Conservation (phyloP, 2,113 vertebrate species). For the Thinocorus orbignyianus region DNA sequence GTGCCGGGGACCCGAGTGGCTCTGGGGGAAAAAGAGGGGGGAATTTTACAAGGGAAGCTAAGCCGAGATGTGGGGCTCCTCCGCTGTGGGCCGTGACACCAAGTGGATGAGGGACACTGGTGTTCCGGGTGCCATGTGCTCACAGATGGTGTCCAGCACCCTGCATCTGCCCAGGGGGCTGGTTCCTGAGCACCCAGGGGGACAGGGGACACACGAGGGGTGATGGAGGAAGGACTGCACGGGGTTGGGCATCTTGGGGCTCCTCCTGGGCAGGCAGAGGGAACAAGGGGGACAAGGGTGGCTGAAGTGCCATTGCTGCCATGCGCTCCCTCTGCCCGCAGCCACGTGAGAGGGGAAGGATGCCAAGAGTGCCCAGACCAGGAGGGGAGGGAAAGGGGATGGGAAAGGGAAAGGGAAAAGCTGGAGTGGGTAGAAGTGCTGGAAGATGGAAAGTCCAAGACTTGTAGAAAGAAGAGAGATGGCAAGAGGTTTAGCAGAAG, state of each 20-base stretch:
- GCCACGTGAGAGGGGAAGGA: neutral
- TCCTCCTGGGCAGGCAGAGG: neutral
- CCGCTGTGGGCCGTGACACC: neutral
- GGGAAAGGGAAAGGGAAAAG: neutral
- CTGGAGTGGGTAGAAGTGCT: neutral
- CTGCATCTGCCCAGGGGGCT: too few relatives aligned
- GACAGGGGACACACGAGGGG: neutral
- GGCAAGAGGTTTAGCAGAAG: neutral
- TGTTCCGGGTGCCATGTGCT: neutral
- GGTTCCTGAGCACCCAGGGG: too few relatives aligned
- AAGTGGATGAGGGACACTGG: rapidly evolving
- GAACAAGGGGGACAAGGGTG: neutral
- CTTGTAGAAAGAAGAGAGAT: neutral
- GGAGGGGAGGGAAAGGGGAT: rapidly evolving
- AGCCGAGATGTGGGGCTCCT: rapidly evolving
- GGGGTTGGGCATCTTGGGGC: neutral
- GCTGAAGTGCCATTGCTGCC: neutral
- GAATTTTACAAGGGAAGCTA: neutral
- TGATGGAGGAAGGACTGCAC: neutral
- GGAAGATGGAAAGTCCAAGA: neutral
- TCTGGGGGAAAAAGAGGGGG: neutral
- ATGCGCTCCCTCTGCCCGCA: neutral
- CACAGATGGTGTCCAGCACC: rapidly evolving
- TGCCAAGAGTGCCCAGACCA: rapidly evolving
- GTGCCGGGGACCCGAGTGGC: rapidly evolving